phyloP scores from a whole-genome alignment of 2,113 vertebrate genomes.

The Ovibos moschatus region DNA sequence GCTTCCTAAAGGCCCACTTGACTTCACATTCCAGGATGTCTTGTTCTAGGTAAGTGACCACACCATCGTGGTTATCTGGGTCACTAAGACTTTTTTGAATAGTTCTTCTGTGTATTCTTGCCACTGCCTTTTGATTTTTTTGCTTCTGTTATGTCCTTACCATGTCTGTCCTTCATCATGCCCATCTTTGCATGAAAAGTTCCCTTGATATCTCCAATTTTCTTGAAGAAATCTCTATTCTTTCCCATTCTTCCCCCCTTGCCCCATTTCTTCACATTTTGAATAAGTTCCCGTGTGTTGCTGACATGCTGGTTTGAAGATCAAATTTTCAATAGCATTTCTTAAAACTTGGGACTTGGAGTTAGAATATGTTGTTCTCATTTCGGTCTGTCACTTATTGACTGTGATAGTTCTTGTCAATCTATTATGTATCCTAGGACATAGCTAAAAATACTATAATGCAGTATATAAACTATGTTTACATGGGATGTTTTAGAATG shows the following conservation, averaged over 20 bases:
- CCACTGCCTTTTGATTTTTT: background rate
- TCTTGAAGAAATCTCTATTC: background rate
- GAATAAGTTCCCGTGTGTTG: background rate
- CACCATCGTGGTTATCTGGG: background rate
- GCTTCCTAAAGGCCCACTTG: background rate
- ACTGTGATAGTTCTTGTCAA: background rate
- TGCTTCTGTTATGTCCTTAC: background rate
- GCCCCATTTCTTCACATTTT: background rate
- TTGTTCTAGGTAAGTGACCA: background rate
- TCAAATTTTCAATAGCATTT: background rate
- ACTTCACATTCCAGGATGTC: background rate
- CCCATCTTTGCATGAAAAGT: background rate
- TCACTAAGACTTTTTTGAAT: background rate
- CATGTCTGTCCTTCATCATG: background rate
- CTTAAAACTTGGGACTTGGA: background rate
- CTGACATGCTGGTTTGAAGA: background rate
- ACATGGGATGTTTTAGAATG: background rate
- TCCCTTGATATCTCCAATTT: background rate
- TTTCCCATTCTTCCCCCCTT: background rate
- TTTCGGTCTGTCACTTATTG: background rate
- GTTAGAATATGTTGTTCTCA: background rate
- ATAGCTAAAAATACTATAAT: background rate
- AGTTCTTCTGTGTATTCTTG: background rate
- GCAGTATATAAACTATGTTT: background rate
- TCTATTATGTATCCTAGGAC: background rate